Percentiles rank a stretch among this genome's conserved stretches.
phyloP scores from a whole-genome alignment of 2,888 invertebrate species.

The Diloba caeruleocephala region DNA sequence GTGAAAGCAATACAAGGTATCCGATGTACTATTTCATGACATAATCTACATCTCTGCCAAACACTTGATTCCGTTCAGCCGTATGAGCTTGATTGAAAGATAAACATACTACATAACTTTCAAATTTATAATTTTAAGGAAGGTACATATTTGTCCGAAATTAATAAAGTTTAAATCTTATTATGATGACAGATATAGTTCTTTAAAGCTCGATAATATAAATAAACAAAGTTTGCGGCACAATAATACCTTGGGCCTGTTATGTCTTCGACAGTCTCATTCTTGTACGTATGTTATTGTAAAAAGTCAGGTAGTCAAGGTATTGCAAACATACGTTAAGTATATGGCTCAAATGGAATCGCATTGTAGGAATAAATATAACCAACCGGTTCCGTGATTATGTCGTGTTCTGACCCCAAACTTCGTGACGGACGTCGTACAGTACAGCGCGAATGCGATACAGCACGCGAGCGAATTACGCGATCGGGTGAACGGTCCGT shows the following conservation, averaged over 20 bases:
- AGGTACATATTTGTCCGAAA: too few relatives aligned
- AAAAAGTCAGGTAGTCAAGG: neutral
- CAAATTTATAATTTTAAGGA: too few relatives aligned
- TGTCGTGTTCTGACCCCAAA: constrained; percentile 75
- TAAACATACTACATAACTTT: too few relatives aligned
- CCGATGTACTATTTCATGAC: too few relatives aligned
- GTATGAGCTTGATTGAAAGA: too few relatives aligned
- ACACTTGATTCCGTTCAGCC: too few relatives aligned
- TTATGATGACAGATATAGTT: too few relatives aligned
- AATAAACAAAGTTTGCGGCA: too few relatives aligned
- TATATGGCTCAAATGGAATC: constrained; percentile 18
- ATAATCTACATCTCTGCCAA: too few relatives aligned
- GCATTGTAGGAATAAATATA: constrained; percentile 57
- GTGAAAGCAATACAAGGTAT: too few relatives aligned
- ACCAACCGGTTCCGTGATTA: constrained; percentile 71
- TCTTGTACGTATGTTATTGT: constrained; percentile 9
- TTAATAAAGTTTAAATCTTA: too few relatives aligned
- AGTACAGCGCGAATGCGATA: constrained; percentile 57
- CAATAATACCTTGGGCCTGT: neutral
- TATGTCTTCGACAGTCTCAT: constrained; percentile 1
- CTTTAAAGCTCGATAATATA: too few relatives aligned
- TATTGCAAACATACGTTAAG: constrained; percentile 5
- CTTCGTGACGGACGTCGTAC: constrained; percentile 74
- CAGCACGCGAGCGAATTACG: constrained; percentile 74
- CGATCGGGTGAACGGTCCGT: constrained; percentile 73